Evolutionary conservation across 92 coral and sea anemone genomes (phyloP), one percentile per base, ranked within the genome.

Genomic region (Zoanthus sansibaricus): DNA sequence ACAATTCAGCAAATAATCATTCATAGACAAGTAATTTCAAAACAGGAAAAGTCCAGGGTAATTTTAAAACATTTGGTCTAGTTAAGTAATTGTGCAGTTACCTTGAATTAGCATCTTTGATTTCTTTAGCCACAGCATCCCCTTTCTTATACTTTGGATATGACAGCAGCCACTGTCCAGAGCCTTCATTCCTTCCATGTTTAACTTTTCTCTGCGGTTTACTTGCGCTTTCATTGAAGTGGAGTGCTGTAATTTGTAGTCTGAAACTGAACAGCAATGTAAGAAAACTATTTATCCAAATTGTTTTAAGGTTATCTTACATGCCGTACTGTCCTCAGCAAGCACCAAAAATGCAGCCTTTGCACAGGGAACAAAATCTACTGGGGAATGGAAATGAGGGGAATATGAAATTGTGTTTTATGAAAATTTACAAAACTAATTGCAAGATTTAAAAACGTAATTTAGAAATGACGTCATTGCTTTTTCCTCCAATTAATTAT

Each of bases 101-200:
- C 90, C 90, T 48, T 78, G 90, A 66, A 42, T 86, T 78, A 51
- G 86, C 67, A 51, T 77, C 77, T 62, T 87, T 87, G 49, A 76
- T 68, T 87, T 87, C 76, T 68, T 87, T 87, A 6, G 90, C 86
- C 11, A 87, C 90, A 64, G 90, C 90, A 0, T 86, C 90, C 79
- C 90, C 90, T 30, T 78, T 87, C 64, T 77, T 79, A 86, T 87
- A 87, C 55, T 87, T 87, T 18, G 90, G 90, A 51, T 87, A 87
- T 17, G 76, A 58, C 42, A 79, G 79, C 46, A 87, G 67, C 90
- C 87, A 87, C 79, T 87, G 90, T 21, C 49, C 87, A 84, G 71
- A 48, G 51, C 82, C 88, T 54, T 30, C 72, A 33, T 84, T 84
- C 37, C 31, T 71, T 15, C 88, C 88, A 33, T 58, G n/a, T 11